Evolutionary conservation across 1,140 invertebrate species (phyloP).

Genomic region (Oscheius sp.): DNA sequence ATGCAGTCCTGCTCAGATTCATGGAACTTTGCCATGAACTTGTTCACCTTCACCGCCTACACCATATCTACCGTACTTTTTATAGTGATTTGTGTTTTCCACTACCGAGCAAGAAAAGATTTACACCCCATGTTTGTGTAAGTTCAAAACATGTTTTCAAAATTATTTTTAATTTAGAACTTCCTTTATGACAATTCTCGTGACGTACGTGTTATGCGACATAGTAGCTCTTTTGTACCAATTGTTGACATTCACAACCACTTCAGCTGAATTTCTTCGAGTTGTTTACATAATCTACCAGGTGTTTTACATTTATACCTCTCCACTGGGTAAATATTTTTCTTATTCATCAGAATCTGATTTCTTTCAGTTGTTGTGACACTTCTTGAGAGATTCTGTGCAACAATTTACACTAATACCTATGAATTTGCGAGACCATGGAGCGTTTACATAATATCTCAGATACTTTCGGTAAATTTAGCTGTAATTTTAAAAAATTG

Average conservation of each 20-base stretch:
- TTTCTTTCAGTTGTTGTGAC: conserved; percentile 19
- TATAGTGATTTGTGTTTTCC: background rate
- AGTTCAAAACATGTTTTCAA: background rate
- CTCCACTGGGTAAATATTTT: conserved; percentile 14
- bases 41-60: background rate
- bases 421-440: conserved; percentile 20
- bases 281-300: conserved; percentile 1
- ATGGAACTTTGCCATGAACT: background rate
- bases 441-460: background rate
- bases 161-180: background rate
- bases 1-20: background rate
- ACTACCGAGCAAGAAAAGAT: background rate
- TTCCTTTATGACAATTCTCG: conserved; percentile 3
- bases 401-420: conserved; percentile 13
- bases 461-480: conserved; percentile 3
- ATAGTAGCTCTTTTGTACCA: background rate
- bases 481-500: background rate
- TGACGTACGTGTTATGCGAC: conserved; percentile 14
- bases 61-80: background rate
- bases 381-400: conserved; percentile 13
- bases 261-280: background rate
- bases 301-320: conserved; percentile 11
- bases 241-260: background rate
- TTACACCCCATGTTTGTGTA: conserved; percentile 25
- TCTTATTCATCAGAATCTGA: background rate